These are phyloP conservation scores for Noturus placidus DNA, from an alignment of 2,113 vertebrate species.

Conservation along the genomic window DNA sequence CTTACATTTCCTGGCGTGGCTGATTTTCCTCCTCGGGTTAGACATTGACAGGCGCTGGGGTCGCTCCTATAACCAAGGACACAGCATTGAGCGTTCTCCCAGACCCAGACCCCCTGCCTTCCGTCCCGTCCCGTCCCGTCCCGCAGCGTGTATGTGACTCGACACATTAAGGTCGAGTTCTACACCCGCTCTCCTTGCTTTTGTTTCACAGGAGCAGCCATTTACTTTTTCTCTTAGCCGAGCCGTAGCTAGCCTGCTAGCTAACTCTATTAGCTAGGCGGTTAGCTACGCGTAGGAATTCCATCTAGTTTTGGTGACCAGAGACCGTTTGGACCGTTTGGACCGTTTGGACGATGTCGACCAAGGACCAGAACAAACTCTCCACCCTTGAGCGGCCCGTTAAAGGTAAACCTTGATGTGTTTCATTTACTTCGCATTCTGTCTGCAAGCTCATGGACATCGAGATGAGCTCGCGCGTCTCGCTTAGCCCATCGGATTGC, in stretches of 20 bases:
- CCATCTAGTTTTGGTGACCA: conserved; percentile 36
- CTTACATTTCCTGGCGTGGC: conserved; percentile 35
- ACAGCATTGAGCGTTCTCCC: conserved; percentile 47
- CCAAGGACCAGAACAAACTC: conserved; percentile 70
- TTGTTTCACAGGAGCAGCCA: conserved; percentile 50
- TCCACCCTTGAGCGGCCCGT: conserved; percentile 82
- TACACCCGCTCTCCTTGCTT: conserved; percentile 42
- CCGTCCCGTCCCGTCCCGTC: conserved; percentile 48
- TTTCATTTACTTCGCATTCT: not conserved
- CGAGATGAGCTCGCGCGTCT: not conserved
- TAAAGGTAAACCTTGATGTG: conserved; percentile 78
- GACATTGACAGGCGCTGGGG: conserved; percentile 60
- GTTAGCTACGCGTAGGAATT: conserved; percentile 62
- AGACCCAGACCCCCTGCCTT: conserved; percentile 40
- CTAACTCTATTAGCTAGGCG: conserved; percentile 64
- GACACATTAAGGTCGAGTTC: not conserved
- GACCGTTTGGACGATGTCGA: conserved; percentile 75
- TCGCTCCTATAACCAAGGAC: conserved; percentile 55
- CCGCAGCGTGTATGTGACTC: conserved; percentile 29
- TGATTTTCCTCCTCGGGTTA: conserved; percentile 36
- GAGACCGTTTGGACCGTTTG: conserved; percentile 58
- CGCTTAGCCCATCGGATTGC: not conserved
- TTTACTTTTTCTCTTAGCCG: conserved; percentile 41
- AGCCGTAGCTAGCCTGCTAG: conserved; percentile 65
- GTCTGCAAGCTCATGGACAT: too few relatives aligned